Evolutionary conservation across 2,113 vertebrate species (phyloP), one percentile per base, ranked within the genome.

Genomic region (Saimiri boliviensis): DNA sequence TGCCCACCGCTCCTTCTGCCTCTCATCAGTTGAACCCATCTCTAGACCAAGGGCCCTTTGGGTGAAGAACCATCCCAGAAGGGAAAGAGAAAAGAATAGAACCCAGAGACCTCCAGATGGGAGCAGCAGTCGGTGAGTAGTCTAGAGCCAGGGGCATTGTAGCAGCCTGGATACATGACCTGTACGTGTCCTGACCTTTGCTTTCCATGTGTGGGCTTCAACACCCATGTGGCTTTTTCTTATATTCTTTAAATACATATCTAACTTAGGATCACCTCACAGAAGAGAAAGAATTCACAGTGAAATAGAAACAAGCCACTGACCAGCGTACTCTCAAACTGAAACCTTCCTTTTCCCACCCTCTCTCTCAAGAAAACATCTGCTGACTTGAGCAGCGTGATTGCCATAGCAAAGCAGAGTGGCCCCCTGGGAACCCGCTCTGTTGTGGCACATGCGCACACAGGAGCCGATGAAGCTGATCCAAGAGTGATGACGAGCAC

Each of bases 401-500:
- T 32, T 13, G 13, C 37, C 25, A 12, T 3, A 35, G 77, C 40
- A 66, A 19, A 86, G 47, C 23, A 4, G 25, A 54, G 71, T 52
- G 71, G 49, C 21, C 66, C 68, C 17, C 10, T 35, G 58, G 17
- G 80, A 14, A 1, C 82, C 49, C 27, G 5, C 30, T 25, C 63
- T 5, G 4, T 16, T 37, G 19, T 21, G 2, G 0, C 0, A 16
- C 11, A 6, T 8, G 0, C 32, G 6, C 16, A 71, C 47, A 71
- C 32, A 1, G 60, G 49, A 8, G 13, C 60, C 8, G 14, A 21
- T 14, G n/a, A n/a, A 3, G 10, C 79, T 8, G 37, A 37, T 11
- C 47, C 40, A 19, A 32, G 83, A 23, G 3, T 25, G 11, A 25
- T 0, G 54, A 37, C 5, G 3, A 40, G 32, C 49, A 2, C 27